Conservation (phyloP, 2,113 vertebrate genomes). For the Gopherus flavomarginatus region DNA sequence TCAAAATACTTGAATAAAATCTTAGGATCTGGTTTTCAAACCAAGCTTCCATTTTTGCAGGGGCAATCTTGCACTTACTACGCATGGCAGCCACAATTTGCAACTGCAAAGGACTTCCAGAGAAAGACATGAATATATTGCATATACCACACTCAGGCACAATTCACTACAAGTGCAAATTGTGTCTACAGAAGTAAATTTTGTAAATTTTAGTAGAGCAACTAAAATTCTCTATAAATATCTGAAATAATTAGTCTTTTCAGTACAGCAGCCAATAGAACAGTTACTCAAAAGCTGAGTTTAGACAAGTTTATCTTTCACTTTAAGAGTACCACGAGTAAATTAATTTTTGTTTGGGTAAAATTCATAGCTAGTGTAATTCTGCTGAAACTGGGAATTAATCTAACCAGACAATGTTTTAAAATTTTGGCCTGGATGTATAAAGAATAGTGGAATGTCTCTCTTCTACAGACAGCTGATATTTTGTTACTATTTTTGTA, state of each 20-base stretch:
- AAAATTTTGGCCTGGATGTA: neutral
- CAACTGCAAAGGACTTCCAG: neutral
- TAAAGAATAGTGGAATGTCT: neutral
- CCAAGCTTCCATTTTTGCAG: neutral
- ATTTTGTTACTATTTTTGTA: conserved; percentile 17
- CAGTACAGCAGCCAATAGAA: neutral
- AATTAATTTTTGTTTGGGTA: neutral
- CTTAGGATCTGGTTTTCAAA: neutral
- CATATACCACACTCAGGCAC: neutral
- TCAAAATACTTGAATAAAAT: neutral
- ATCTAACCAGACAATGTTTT: neutral
- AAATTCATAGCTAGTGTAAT: neutral
- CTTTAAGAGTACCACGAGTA: neutral
- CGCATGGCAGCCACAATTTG: neutral
- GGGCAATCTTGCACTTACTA: neutral
- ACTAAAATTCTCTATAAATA: neutral
- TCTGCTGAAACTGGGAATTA: neutral
- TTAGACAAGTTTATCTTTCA: neutral
- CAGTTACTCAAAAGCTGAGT: neutral
- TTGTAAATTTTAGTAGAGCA: neutral
- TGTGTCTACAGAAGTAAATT: neutral
- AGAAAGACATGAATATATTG: neutral
- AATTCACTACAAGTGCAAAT: neutral
- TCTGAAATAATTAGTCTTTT: neutral
- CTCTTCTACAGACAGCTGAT: neutral